Conservation (phyloP, 2,797 vertebrate genomes). For the Buphagus erythrorhynchus region DNA sequence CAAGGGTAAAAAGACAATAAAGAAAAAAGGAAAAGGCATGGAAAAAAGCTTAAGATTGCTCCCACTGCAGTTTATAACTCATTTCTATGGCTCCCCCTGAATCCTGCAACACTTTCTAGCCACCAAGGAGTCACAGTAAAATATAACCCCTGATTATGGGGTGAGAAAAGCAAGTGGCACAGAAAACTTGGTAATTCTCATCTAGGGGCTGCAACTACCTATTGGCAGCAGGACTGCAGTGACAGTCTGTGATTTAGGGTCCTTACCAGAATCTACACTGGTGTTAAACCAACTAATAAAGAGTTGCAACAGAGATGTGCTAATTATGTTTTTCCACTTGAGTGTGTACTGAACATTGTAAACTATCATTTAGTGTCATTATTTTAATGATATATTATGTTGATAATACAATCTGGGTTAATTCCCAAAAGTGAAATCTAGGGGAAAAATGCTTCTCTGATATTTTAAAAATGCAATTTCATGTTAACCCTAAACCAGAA, state of each 20-base stretch:
- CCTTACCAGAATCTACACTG: not conserved
- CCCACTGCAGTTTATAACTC: not conserved
- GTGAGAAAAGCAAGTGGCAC: not conserved
- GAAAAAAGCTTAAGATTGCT: not conserved
- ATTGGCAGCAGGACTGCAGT: not conserved
- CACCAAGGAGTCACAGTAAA: not conserved
- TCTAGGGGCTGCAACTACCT: not conserved
- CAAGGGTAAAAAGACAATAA: not conserved
- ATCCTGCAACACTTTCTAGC: not conserved
- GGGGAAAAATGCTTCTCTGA: not conserved
- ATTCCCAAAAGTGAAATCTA: constrained; percentile 55
- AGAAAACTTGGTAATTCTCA: constrained; percentile 13
- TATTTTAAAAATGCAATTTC: constrained; percentile 48
- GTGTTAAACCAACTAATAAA: constrained; percentile 57
- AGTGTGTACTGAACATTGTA: constrained; percentile 62
- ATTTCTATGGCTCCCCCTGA: not conserved
- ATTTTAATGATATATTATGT: constrained; percentile 74
- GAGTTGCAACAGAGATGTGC: constrained; percentile 48
- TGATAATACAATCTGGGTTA: constrained; percentile 70
- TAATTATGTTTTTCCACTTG: constrained; percentile 75
- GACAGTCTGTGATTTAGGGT: not conserved
- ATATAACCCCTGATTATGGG: not conserved
- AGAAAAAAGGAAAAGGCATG: not conserved
- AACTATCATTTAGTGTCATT: constrained; percentile 74
- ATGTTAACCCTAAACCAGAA: constrained; percentile 46